Percentiles rank a stretch among this genome's conserved stretches.
These are phyloP conservation scores for Argyrosomus regius DNA, from an alignment of 2,797 vertebrate genomes.

Conservation along the genomic window DNA sequence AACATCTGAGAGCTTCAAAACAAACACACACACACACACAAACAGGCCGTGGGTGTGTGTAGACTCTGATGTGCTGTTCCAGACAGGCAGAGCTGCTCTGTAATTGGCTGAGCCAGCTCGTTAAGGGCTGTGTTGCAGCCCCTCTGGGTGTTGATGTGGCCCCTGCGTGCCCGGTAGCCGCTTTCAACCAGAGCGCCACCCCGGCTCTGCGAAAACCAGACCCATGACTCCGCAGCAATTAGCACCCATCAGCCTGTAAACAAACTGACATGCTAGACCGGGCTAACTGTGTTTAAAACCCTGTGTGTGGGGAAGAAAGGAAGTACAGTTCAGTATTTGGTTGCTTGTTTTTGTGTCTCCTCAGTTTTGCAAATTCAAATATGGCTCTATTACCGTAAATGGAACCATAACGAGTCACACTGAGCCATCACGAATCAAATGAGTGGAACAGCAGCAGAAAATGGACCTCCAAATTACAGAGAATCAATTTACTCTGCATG, in stretches of 20 bases:
- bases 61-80: conserved; percentile 2
- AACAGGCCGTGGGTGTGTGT: neutral
- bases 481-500: conserved; percentile 41
- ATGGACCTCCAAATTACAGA: conserved; percentile 41
- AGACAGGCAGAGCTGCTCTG: conserved; percentile 35
- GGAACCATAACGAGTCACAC: conserved; percentile 34
- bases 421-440: conserved; percentile 32
- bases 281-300: conserved; percentile 21
- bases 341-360: neutral
- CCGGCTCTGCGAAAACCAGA: conserved; percentile 17
- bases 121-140: conserved; percentile 32
- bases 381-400: conserved; percentile 36
- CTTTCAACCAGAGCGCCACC: conserved; percentile 29
- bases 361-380: conserved; percentile 23
- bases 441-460: conserved; percentile 47
- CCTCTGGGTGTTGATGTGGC: conserved; percentile 35
- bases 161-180: conserved; percentile 10
- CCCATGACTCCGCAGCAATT: conserved; percentile 60
- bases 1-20: conserved; percentile 20
- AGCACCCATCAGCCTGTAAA: conserved; percentile 55
- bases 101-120: conserved; percentile 54
- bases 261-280: conserved; percentile 35
- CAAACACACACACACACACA: conserved; percentile 8
- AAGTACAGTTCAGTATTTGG: neutral
- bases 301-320: conserved; percentile 1